Conservation (phyloP, 2,888 invertebrate genomes). For the Lasioglossum morio region DNA sequence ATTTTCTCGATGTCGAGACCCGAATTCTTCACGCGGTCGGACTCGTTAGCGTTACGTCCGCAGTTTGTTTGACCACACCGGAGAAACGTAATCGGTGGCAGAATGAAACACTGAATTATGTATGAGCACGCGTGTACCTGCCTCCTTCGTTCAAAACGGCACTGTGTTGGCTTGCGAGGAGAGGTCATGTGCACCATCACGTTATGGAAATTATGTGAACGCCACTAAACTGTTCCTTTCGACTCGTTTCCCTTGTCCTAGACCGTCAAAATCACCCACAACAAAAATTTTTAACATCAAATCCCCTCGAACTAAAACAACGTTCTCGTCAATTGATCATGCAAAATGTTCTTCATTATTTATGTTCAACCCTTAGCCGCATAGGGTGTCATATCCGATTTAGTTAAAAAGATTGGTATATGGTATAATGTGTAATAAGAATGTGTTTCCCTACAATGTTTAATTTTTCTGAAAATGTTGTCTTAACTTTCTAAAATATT, state of each 20-base stretch:
- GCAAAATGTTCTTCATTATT: not conserved
- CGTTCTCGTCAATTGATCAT: not conserved
- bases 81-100: constrained; percentile 31
- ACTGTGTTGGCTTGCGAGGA: not conserved
- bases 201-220: constrained; percentile 32
- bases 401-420: too few species aligned
- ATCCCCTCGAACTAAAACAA: not conserved
- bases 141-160: not conserved
- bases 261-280: not conserved
- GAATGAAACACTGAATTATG: constrained; percentile 40
- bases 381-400: too few species aligned
- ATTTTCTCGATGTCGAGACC: not conserved
- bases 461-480: too few species aligned
- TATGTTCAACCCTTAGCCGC: not conserved
- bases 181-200: constrained; percentile 13
- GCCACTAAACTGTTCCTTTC: not conserved
- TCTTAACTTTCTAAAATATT: too few species aligned
- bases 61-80: constrained; percentile 7
- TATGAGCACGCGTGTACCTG: constrained; percentile 16
- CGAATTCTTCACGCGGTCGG: not conserved
- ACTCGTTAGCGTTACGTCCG: not conserved
- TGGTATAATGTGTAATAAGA: too few species aligned
- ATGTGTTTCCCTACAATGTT: too few species aligned
- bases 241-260: not conserved
- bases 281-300: not conserved